Evolutionary conservation across 2,888 invertebrate species (phyloP), one percentile per base, ranked within the genome.

Genomic region (Nebria salina): DNA sequence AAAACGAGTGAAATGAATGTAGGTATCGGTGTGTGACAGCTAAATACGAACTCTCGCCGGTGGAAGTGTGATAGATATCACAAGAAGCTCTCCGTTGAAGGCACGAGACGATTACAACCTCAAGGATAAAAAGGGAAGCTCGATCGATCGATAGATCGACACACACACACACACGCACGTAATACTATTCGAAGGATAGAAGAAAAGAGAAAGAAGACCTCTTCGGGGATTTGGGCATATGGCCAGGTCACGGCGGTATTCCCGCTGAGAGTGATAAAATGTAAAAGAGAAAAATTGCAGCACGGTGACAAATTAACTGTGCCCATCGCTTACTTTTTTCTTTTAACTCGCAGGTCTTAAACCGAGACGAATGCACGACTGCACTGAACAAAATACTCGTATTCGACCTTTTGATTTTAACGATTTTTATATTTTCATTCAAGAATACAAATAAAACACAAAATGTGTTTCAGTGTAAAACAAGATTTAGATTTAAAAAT

Each of bases 51-150:
- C 34, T 34, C 34, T 34, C 34, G 34, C 34, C 34, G 54, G 54
- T 11, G 13, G 54, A 1, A 13, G 54, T 54, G 54, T 54, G 54
- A 54, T 54, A 54, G 54, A 54, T 8, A 54, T 8, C 13, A 13
- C 54, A 54, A 54, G 54, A 54, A 13, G 6, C 54, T 54, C 54
- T 54, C 7, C 11, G 11, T 70, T 26, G 11, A 15, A 66, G 15
- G 25, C 66, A 70, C 70, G 70, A 73, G 73, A 73, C 73, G 73
- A 73, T 73, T 73, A 73, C 73, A 73, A 73, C 41, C 73, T 42
- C 41, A 73, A 43, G 73, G 11, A 73, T 73, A 73, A 73, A 34
- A 73, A 41, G 73, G n/a, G 73, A 73, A 41, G 70, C n/a, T 41
- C 73, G 73, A 11, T 41, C 20, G 43, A 73, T 73, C 73, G 42